phyloP scores from a whole-genome alignment of 2,888 invertebrate species.

The Laothoe populi region DNA sequence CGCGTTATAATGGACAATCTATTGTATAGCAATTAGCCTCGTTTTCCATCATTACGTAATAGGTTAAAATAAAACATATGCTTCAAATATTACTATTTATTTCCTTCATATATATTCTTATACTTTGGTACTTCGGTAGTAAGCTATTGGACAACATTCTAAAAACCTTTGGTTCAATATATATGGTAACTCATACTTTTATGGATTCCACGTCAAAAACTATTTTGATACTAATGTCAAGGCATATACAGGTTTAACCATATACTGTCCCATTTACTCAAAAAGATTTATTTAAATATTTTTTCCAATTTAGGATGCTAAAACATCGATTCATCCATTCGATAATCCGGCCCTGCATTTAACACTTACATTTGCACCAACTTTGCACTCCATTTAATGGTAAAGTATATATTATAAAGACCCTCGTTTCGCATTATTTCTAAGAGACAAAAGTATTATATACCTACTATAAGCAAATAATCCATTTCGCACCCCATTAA shows the following conservation, averaged over 20 bases:
- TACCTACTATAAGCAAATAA: not conserved
- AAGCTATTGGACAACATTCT: slow-evolving; percentile 42
- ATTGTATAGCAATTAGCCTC: too few species aligned
- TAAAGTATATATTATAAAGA: not conserved
- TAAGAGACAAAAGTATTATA: not conserved
- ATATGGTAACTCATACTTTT: slow-evolving; percentile 29
- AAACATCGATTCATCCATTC: not conserved
- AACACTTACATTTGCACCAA: not conserved
- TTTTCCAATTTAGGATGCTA: too few species aligned
- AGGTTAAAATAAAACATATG: slow-evolving; percentile 29
- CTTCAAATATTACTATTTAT: slow-evolving; percentile 43
- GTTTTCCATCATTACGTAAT: not conserved
- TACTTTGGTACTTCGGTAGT: slow-evolving; percentile 43
- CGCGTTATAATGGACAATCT: too few species aligned
- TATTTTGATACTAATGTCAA: not conserved
- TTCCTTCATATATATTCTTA: slow-evolving; percentile 42
- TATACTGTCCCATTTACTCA: not conserved
- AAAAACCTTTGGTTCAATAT: slow-evolving; percentile 34
- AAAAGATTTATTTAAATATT: not conserved
- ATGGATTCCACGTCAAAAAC: not conserved
- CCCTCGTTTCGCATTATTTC: not conserved
- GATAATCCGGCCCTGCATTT: not conserved
- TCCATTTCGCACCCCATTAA: not conserved
- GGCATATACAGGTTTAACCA: not conserved
- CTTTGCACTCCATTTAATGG: not conserved